Base-by-base conservation (phyloP, 2,113 vertebrate species). In the Cricetomys ansorgei region DNA sequence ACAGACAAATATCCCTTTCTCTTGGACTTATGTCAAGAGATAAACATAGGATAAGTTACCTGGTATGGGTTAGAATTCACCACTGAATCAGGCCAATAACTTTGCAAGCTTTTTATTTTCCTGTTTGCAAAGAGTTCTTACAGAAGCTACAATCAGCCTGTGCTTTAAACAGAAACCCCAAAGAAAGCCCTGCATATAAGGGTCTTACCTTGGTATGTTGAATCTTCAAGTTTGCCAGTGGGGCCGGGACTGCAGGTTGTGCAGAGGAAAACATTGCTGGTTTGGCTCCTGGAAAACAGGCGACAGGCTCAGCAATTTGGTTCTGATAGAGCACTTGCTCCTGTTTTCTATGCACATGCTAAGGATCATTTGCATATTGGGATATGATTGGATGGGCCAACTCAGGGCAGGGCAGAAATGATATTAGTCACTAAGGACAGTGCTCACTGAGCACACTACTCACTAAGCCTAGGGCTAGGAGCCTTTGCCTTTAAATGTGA, bases 201-300 rank as follows among this genome's bases (percentile, higher is more conserved):
- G 84, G 13, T 96, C 98, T 98, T 96, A 99, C 99, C 99, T 99
- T 99, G 0, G 99, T 99, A 92, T 99, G 98, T 37, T 98, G 98
- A 93, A 99, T 98, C 97, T 98, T 98, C 97, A 99, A 89, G 64
- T 99, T 98, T 96, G 97, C 98, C 86, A 99, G 90, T 7, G 99
- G 99, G 94, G 96, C 97, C 95, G 99, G 99, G 89, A 99, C 65
- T 0, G 95, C 89, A 48, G 97, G 96, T n/a, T 79, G 96, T 48
- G 88, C 97, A 80, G 98, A 96, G 62, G 96, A 95, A 93, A 97
- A 55, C 98, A 98, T 98, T 97, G 95, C 97, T 96, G 95, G 80
- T 81, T 97, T 21, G 23, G 92, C 95, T 97, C 96, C 98, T 99
- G 98, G 97, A 99, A 98, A 64, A 98, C 98, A 98, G 96, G 97